Evolutionary conservation across 2,797 vertebrate species (phyloP).

Genomic region (Chelonia mydas): DNA sequence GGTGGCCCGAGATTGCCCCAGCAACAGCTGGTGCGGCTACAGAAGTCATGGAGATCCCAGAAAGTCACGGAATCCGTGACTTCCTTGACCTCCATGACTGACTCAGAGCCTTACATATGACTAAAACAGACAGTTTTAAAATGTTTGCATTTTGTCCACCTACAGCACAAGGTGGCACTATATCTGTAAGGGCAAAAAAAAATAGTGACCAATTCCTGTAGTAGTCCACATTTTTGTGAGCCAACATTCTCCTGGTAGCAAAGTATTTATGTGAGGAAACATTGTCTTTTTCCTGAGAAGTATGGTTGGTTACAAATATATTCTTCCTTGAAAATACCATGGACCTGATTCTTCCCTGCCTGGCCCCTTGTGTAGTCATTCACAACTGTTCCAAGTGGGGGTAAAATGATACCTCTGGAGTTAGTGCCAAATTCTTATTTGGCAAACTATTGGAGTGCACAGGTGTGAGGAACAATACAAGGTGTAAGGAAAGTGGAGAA

Average conservation of each 20-base stretch:
- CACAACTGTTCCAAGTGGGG: not conserved
- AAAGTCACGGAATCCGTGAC: no score
- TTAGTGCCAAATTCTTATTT: not conserved
- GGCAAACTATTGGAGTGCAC: not conserved
- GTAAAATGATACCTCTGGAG: not conserved
- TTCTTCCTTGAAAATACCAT: not conserved
- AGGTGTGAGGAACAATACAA: not conserved
- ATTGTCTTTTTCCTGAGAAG: not conserved
- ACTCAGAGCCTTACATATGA: not conserved
- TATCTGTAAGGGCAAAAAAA: not conserved
- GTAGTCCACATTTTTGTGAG: not conserved
- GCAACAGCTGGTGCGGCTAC: no score
- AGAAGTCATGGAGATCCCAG: no score
- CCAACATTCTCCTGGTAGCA: not conserved
- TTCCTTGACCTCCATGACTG: no score
- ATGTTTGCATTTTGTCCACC: not conserved
- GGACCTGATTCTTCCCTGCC: not conserved
- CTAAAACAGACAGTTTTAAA: not conserved
- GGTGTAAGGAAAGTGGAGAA: not conserved
- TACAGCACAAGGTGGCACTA: not conserved
- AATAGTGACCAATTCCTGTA: fast-evolving
- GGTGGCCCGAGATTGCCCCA: no score
- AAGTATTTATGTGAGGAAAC: not conserved
- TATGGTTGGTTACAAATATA: not conserved
- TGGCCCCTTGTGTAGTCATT: not conserved